Base-by-base conservation (phyloP, 2,888 invertebrate species). In the Drosophila leonis region DNA sequence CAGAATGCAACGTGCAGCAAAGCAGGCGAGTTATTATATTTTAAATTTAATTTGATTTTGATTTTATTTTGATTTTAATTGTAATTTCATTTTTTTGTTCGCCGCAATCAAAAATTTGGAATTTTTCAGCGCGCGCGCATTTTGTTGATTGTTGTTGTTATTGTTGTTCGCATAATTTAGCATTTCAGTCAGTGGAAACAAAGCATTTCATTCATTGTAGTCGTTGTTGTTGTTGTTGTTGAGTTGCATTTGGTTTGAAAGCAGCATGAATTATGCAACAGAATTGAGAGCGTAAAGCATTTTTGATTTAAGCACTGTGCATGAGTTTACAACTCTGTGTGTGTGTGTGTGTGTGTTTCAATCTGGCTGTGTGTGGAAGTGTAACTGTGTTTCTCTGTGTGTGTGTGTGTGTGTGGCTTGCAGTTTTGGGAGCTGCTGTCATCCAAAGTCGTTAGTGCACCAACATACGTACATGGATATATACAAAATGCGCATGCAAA, bases 361-460 rank as follows among this genome's bases (percentile, higher is more conserved):
- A 24, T 60, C 24, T 31, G 24, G 41, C 33, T 46, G 15, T 63
- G 46, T 27, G 31, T 56, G 13, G 6, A 9, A 18, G 24, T 24
- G 42, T 24, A 24, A 42, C 12, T 13, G 20, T 41, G 18, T 39
- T 24, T 51, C 24, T 61, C 13, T 54, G 24, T 64, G 49, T 31
- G 51, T 42, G 24, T 60, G 24, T 49, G 29, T 55, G 49, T 31
- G 27, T 56, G 9, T 64, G 46, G 46, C 42, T 49, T 66, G 55
- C 55, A 52, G 67, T 75, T 80, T 65, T 78, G 88, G 88, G 88
- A 84, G 83, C 83, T 84, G 70, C 69, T 81, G 61, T 51, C 54
- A 69, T 33, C 29, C 39, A 46, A 31, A 44, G 54, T 65, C 66
- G 51, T 65, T 46, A 52, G 33, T 20, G 51, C 20, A 44, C 35